Base-by-base conservation (phyloP, 2,113 vertebrate species). In the Oreochromis aureus region DNA sequence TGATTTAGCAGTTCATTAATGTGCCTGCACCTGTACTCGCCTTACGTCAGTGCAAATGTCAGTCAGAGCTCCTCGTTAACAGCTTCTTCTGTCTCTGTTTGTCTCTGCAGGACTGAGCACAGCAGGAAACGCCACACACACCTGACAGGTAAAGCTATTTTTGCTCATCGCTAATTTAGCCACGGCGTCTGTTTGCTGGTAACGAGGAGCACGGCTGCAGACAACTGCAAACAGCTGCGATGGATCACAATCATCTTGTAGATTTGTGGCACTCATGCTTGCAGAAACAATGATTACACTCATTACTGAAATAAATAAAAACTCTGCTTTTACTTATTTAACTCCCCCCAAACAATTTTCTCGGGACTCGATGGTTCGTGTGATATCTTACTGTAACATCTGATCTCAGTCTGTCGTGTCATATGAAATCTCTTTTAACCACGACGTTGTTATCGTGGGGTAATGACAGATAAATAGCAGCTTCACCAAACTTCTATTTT, bases 311-410 rank as follows among this genome's bases (percentile, higher is more conserved):
- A 27, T 27, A 0, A 73, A 73, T 27, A 10, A 27, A 53, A 53
- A 32, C 27, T 78, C 44, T 78, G 10, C 71, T 78, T 78, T 19
- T 78, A 78, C 1, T 78, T 0, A 78, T n/a, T 53, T 32, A 78
- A 51, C 12, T 69, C 13, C 63, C 10, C 4, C 3, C 36, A 41
- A 69, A 22, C 10, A 10, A 12, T 32, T 0, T 32, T 78, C 27
- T 7, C 32, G 10, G 16, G 71, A 32, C 27, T 78, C 10, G 16
- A 19, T 0, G 4, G 1, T 51, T 51, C 1, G 0, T 2, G 3
- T 4, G 4, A 32, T 32, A 53, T 51, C 71, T 76, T 19, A 6
- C 41, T 6, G 10, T 12, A 30, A 51, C 44, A 32, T 76, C 24
- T 51, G 44, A 51, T 76, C 24, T 51, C 3, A 19, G 44, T 19